Base-by-base conservation (phyloP, 2,888 invertebrate genomes). In the Pristionchus maxplancki region DNA sequence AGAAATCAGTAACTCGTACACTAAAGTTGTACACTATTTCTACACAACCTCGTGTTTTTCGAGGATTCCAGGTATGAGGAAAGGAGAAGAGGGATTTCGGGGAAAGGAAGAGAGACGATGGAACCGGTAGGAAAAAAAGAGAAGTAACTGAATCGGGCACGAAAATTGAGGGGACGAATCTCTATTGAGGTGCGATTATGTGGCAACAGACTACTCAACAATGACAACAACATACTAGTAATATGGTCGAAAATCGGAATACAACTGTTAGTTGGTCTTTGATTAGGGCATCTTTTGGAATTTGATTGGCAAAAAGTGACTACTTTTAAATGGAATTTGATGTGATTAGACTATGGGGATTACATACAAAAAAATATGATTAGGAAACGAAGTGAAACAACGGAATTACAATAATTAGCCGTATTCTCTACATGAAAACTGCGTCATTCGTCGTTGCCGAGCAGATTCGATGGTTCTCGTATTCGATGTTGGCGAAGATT, bases 401-500 rank as follows among this genome's bases (percentile, higher is more conserved):
- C 8, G 31, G 15, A 37, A 37, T 24, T 37, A 8, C 4, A 11
- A 17, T 31, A 34, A 71, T 71, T 15, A 20, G 20, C 71, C 17
- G 28, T 81, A 48, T 11, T 6, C 4, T 53, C 58, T 85, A 85
- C 40, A 62, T 85, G 64, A 85, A 85, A 13, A 85, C 85, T 17
- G 44, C 64, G 31, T 85, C 85, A 40, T 64, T 62, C 44, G 85
- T 85, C 15, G 85, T 85, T 24, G 85, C 62, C 40, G 85, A 85
- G 48, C 85, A 85, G 40, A 85, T 62, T 64, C 85, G 37, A 53
- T 85, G 40, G 40, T 91, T 90, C n/a, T 91, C 91, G 5, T 87
- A 50, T 48, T 89, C 90, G 40, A 93, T 62, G n/a, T 84, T 84
- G 1, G 90, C 93, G 84, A 92, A 93, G 91, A 94, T 91, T 71